A percentile compares a stretch with the other conserved stretches of the same genome.
Evolutionary conservation across 2,797 vertebrate genomes (phyloP).

Genomic region (Etheostoma perlongum): DNA sequence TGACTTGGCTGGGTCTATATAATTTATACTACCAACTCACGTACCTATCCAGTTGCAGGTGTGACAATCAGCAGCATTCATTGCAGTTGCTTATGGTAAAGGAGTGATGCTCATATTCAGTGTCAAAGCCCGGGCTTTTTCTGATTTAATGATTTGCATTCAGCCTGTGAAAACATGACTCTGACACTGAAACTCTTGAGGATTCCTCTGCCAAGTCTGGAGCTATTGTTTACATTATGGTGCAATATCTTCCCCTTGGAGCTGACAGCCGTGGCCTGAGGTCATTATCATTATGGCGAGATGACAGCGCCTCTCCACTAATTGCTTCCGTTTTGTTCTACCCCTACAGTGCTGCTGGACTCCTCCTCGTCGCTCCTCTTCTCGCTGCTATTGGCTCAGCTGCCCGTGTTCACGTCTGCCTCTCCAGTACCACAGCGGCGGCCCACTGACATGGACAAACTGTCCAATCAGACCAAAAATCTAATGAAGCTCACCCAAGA

Average conservation of each 20-base stretch:
- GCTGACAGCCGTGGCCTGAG: slow-evolving; percentile 77
- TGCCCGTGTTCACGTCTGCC: slow-evolving; percentile 82
- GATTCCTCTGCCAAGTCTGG: slow-evolving; percentile 77
- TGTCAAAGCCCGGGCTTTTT: slow-evolving; percentile 65
- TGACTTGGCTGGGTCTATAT: slow-evolving; percentile 74
- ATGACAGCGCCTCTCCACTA: slow-evolving; percentile 79
- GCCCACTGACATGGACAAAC: slow-evolving; percentile 83
- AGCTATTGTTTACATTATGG: slow-evolving; percentile 80
- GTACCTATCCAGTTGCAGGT: slow-evolving; percentile 82
- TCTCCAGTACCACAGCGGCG: slow-evolving; percentile 76
- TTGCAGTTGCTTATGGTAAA: slow-evolving; percentile 62
- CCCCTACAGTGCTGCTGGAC: slow-evolving; percentile 85
- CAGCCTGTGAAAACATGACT: slow-evolving; percentile 83
- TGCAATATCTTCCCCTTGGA: slow-evolving; percentile 73
- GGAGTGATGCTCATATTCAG: slow-evolving; percentile 68
- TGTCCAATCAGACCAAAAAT: slow-evolving; percentile 88
- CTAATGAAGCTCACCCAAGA: slow-evolving; percentile 87
- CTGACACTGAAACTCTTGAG: slow-evolving; percentile 61
- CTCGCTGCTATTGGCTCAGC: slow-evolving; percentile 86
- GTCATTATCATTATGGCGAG: slow-evolving; percentile 77
- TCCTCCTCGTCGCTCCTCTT: slow-evolving; percentile 87
- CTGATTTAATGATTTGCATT: slow-evolving; percentile 76
- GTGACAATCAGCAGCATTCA: slow-evolving; percentile 82
- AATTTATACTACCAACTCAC: slow-evolving; percentile 76
- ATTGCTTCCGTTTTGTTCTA: slow-evolving; percentile 79